These are phyloP conservation scores for Ctenodactylus gundi DNA, from an alignment of 2,113 vertebrate species.

Conservation along the genomic window DNA sequence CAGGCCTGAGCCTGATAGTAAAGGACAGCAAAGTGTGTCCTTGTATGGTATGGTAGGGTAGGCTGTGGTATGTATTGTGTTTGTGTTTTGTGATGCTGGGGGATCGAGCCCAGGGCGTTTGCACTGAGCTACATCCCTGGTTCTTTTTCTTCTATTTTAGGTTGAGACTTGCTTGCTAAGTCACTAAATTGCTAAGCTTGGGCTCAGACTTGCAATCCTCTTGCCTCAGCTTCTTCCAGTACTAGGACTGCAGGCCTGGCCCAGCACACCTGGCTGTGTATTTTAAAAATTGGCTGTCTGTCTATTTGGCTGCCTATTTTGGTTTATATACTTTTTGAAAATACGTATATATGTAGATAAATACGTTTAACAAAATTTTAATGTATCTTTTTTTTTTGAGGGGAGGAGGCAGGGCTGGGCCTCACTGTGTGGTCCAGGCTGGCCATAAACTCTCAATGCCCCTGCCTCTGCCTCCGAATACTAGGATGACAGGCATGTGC, in stretches of 20 bases:
- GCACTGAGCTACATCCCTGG: not conserved
- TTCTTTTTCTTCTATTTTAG: not conserved
- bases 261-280: not conserved
- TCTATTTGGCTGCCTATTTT: not conserved
- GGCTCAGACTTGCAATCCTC: not conserved
- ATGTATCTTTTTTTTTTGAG: no score
- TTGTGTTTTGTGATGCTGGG: no score
- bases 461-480: not conserved
- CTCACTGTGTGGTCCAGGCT: not conserved
- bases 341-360: no score
- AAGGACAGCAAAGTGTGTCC: not conserved
- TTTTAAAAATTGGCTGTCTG: not conserved
- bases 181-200: not conserved
- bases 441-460: not conserved
- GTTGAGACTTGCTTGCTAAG: not conserved
- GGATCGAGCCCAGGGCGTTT: not conserved
- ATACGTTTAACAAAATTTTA: no score
- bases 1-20: not conserved
- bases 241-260: not conserved
- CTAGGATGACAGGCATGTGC: not conserved
- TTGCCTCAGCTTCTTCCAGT: not conserved
- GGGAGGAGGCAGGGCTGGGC: no score
- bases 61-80: no score
- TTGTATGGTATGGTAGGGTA: no score
- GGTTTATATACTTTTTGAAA: no score